phyloP scores from a whole-genome alignment of 2,888 invertebrate genomes.

The Sipha maydis region DNA sequence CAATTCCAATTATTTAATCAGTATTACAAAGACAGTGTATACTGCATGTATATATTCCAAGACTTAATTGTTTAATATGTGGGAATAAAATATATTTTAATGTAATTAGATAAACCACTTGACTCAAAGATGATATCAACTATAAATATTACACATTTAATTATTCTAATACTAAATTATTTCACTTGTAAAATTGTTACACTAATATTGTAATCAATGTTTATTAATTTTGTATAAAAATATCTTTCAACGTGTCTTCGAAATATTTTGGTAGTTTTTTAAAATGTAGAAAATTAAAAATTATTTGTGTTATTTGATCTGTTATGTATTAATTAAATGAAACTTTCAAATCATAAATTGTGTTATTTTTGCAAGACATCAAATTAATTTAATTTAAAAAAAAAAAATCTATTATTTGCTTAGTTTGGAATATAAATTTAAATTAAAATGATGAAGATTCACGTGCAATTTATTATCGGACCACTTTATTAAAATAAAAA shows the following conservation, averaged over 20 bases:
- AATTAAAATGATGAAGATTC: not conserved
- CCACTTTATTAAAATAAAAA: conserved; percentile 5
- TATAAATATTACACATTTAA: not conserved
- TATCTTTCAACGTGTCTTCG: too few relatives aligned
- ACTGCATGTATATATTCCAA: not conserved
- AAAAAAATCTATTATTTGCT: too few relatives aligned
- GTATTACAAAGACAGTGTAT: not conserved
- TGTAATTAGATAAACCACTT: not conserved
- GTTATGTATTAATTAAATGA: too few relatives aligned
- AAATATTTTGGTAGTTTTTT: too few relatives aligned
- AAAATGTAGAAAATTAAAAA: too few relatives aligned
- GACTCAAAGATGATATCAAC: not conserved
- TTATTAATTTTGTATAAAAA: not conserved
- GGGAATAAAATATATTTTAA: not conserved
- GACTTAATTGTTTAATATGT: not conserved
- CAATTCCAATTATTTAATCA: not conserved
- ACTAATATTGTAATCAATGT: not conserved
- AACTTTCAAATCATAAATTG: too few relatives aligned
- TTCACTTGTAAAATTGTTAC: not conserved
- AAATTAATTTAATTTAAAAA: too few relatives aligned
- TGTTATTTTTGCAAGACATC: too few relatives aligned
- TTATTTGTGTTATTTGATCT: too few relatives aligned
- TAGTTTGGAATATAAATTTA: not conserved
- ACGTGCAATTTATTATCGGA: not conserved
- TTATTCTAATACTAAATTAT: not conserved